Percentiles rank a stretch among this genome's conserved stretches.
Evolutionary conservation across 2,888 invertebrate genomes (phyloP).

Genomic region (Ophioninae sp.): DNA sequence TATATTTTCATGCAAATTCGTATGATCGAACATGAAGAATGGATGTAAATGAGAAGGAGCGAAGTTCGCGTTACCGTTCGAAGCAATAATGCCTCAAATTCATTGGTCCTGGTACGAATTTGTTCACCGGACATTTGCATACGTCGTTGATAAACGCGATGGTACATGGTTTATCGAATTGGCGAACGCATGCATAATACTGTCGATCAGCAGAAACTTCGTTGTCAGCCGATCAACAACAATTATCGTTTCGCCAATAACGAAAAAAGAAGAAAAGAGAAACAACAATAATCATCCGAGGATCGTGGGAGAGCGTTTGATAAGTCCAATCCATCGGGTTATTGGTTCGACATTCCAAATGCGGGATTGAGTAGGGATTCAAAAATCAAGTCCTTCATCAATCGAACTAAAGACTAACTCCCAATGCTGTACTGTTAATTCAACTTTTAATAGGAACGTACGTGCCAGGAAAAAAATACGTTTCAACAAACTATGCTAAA

Average conservation of each 20-base stretch:
- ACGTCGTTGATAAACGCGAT: slow-evolving; percentile 30
- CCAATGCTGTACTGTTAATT: no score
- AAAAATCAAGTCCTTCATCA: no score
- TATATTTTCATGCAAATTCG: slow-evolving; percentile 12
- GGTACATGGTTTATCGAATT: slow-evolving; percentile 26
- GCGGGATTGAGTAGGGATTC: not conserved
- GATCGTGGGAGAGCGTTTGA: slow-evolving; percentile 2
- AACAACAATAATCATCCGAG: slow-evolving; percentile 2
- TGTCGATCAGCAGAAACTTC: not conserved
- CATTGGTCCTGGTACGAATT: not conserved
- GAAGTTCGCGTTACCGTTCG: not conserved
- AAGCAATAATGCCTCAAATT: slow-evolving; percentile 41
- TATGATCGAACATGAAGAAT: slow-evolving; percentile 35
- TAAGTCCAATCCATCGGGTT: not conserved
- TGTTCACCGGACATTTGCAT: slow-evolving; percentile 16
- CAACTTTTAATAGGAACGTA: no score
- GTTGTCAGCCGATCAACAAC: slow-evolving; percentile 18
- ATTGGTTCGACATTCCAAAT: not conserved
- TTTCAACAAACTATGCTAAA: no score
- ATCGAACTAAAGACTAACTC: no score
- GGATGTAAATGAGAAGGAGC: not conserved
- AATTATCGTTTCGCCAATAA: not conserved
- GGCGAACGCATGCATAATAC: slow-evolving; percentile 12
- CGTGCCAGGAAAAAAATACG: no score
- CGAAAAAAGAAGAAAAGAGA: not conserved